phyloP scores from a whole-genome alignment of 2,888 invertebrate species.

The Meta bourneti region DNA sequence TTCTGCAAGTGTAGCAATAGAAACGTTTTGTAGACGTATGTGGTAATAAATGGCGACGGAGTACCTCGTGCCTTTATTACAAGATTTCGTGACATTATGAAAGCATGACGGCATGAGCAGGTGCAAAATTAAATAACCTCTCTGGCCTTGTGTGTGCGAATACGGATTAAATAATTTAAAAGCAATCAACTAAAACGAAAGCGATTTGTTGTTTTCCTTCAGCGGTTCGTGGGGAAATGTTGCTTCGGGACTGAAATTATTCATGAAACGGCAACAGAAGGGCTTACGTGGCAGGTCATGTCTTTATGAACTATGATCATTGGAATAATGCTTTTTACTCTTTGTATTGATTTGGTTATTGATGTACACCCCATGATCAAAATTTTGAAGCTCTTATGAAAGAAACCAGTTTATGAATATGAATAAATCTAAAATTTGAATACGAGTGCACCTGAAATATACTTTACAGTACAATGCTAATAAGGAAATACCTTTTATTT shows the following conservation, averaged over 20 bases:
- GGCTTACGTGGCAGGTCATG: background rate
- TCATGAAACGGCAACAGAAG: background rate
- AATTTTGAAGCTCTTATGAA: background rate
- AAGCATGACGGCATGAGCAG: conserved; percentile 52
- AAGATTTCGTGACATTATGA: conserved; percentile 28
- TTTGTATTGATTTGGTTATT: background rate
- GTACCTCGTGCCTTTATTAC: background rate
- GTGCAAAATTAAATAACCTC: conserved; percentile 76
- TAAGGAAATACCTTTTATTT: background rate
- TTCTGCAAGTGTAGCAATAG: no score
- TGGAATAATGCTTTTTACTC: background rate
- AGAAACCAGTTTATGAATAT: background rate
- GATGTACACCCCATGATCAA: background rate
- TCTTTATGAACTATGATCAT: conserved; percentile 1
- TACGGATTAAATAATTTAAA: conserved; percentile 72
- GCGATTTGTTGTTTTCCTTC: conserved; percentile 50
- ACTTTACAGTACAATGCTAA: background rate
- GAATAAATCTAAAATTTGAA: background rate
- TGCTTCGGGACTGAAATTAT: background rate
- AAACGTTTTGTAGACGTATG: no score
- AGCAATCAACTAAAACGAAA: conserved; percentile 75
- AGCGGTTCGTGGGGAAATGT: background rate
- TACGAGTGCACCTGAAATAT: background rate
- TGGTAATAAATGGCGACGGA: no score
- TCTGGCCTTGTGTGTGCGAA: conserved; percentile 43